Percentiles rank a stretch among this genome's conserved stretches.
Conservation (phyloP, 2,797 vertebrate genomes). For the Taenioides sp. region DNA sequence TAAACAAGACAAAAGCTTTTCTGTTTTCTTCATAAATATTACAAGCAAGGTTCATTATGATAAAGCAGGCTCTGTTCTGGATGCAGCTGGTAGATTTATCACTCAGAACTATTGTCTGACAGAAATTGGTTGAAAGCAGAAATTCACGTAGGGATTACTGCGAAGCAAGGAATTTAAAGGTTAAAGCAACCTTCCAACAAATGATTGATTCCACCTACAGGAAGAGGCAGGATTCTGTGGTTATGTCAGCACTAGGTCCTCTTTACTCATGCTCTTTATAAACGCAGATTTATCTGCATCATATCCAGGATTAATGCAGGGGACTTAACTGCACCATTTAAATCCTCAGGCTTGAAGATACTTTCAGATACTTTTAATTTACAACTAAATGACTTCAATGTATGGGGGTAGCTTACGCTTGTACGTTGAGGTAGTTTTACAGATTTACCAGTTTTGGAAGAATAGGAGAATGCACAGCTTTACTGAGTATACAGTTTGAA, state of each 20-base stretch:
- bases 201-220: conserved; percentile 43
- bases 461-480: too few relatives aligned
- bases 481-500: too few relatives aligned
- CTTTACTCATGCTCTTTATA: conserved; percentile 23
- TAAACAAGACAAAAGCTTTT: conserved; percentile 53
- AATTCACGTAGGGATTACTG: conserved; percentile 44
- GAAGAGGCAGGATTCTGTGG: conserved; percentile 31
- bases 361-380: conserved; percentile 5
- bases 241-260: conserved; percentile 26
- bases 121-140: conserved; percentile 54
- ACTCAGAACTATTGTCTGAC: conserved; percentile 35
- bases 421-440: not conserved
- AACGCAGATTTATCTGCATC: conserved; percentile 45
- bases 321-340: conserved; percentile 31
- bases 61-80: conserved; percentile 45
- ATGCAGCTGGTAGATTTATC: conserved; percentile 38
- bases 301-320: conserved; percentile 50
- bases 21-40: conserved; percentile 47
- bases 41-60: conserved; percentile 53
- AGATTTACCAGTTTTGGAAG: not conserved
- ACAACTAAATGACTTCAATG: not conserved
- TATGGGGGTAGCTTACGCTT: not conserved
- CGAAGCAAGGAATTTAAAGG: conserved; percentile 35
- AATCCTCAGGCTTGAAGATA: conserved; percentile 23
- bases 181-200: conserved; percentile 39